Evolutionary conservation across 2,113 vertebrate genomes (phyloP).

Genomic region (Bos taurus): ARS-UCD2.0 NC_037337.1:34406501-34407000

Average conservation of each 20-base stretch:
- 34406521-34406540: background rate
- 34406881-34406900: constrained; percentile 4
- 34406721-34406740: too few species aligned
- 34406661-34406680: constrained; percentile 19
- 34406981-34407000: background rate
- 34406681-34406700: too few species aligned
- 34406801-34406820: background rate
- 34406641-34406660: background rate
- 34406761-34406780: too few species aligned
- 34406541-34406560: background rate
- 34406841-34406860: background rate
- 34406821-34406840: background rate
- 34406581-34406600: background rate
- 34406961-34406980: background rate
- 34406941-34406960: background rate
- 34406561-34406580: background rate
- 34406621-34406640: background rate
- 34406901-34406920: background rate
- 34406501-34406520: background rate
- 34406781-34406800: too few species aligned
- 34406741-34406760: too few species aligned
- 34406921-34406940: constrained; percentile 22
- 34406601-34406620: background rate
- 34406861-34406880: background rate
- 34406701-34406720: too few species aligned